Percentiles rank a stretch among this genome's conserved stretches.
These are phyloP conservation scores for Atrina japonica DNA, from an alignment of 2,888 invertebrate genomes.

Conservation along the genomic window DNA sequence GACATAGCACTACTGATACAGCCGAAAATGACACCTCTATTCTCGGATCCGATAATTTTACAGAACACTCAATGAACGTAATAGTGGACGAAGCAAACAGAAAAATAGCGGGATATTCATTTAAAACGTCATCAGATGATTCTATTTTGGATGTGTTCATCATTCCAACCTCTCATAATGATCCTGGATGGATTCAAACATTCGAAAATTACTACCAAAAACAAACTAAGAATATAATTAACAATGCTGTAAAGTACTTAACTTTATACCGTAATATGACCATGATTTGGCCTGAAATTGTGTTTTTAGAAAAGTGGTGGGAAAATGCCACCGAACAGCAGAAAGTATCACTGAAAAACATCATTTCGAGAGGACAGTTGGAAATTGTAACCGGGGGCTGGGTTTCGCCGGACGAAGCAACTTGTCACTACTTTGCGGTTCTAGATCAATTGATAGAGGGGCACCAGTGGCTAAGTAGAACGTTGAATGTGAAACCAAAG, in stretches of 20 bases:
- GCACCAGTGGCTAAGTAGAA: conserved; percentile 62
- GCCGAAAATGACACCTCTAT: too few species aligned
- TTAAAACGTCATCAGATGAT: too few species aligned
- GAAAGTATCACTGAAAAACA: conserved; percentile 35
- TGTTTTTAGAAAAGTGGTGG: conserved; percentile 67
- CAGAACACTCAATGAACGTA: too few species aligned
- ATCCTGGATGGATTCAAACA: conserved; percentile 97
- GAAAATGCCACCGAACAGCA: conserved; percentile 37
- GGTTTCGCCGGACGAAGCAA: conserved; percentile 71
- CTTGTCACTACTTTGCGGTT: conserved; percentile 59
- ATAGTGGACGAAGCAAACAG: too few species aligned
- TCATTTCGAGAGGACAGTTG: conserved; percentile 57
- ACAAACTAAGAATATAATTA: conserved; percentile 89
- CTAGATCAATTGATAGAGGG: conserved; percentile 69
- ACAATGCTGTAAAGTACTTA: conserved; percentile 93
- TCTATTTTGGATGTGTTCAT: conserved; percentile 82
- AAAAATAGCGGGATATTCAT: too few species aligned
- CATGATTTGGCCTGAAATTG: conserved; percentile 69
- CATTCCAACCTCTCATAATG: conserved; percentile 96
- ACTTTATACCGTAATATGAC: conserved; percentile 86
- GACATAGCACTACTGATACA: too few species aligned
- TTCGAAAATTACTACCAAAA: conserved; percentile 95
- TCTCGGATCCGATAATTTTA: too few species aligned
- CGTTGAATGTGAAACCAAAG: conserved; percentile 81
- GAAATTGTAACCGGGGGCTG: conserved; percentile 70